Base-by-base conservation (phyloP, 2,888 invertebrate genomes). In the Malthinus seriepunctatus region DNA sequence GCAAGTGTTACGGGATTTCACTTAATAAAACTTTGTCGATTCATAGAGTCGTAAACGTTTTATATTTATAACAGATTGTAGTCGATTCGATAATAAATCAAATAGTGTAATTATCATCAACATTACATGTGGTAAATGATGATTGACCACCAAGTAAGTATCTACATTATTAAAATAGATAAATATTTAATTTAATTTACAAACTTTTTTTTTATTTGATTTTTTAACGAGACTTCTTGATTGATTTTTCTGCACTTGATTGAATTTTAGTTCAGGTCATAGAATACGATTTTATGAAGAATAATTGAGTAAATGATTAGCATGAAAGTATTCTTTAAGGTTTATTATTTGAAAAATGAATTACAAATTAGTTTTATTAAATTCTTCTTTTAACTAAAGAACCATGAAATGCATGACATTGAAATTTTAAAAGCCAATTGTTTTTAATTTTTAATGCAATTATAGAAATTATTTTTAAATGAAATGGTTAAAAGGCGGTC, bases 11-110 rank as follows among this genome's bases (percentile, higher is more conserved):
- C 39, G 49, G 44, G 56, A 60, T 60, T 60, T 60, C 60, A 52
- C 60, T 60, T 60, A 54, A 50, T 56, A 52, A 42, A 56, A 51
- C 55, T 60, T 51, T 51, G 55, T 48, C 52, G 35, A 38, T 52
- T 60, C 60, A 51, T 60, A 23, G 60, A 60, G 56, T 23, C 49
- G 60, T 60, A 60, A 60, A 60, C 54, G 52, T 56, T 60, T 60
- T 60, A 60, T 56, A 56, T 56, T 52, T 55, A 39, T 51, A 59
- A 59, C 51, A 59, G 51, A 54, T n/a, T n/a, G 5, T 5, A 23
- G 23, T 2, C 23, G 2, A 23, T 54, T 47, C 46, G 47, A 55
- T 39, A 37, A 59, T 59, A 59, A 59, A 59, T 59, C 54, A 59
- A 50, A 46, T 15, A 54, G n/a, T 54, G 46, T 54, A 59, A 59